phyloP scores from a whole-genome alignment of 2,888 invertebrate genomes.

The Cheilosia soror region DNA sequence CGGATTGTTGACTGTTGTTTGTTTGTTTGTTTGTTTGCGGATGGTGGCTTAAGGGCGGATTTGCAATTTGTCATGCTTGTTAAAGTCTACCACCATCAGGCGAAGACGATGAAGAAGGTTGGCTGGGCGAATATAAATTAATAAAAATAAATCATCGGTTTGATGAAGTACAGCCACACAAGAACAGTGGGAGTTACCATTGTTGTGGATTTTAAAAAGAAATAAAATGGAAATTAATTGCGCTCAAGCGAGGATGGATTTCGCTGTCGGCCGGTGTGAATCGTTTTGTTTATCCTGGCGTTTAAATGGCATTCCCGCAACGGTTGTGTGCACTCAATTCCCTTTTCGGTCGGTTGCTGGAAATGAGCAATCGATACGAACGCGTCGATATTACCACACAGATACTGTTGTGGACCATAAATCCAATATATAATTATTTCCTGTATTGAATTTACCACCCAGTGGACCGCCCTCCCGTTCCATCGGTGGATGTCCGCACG shows the following conservation, averaged over 20 bases:
- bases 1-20: constrained; percentile 52
- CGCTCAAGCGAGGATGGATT: constrained; percentile 67
- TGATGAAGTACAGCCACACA: constrained; percentile 73
- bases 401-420: constrained; percentile 71
- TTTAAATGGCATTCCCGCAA: constrained; percentile 66
- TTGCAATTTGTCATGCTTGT: constrained; percentile 76
- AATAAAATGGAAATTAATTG: constrained; percentile 74
- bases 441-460: constrained; percentile 73
- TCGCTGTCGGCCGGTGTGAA: constrained; percentile 74
- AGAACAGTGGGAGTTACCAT: constrained; percentile 75
- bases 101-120: constrained; percentile 44
- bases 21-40: constrained; percentile 39
- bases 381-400: constrained; percentile 74
- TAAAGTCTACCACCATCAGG: constrained; percentile 52
- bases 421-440: constrained; percentile 75
- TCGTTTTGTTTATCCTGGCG: constrained; percentile 74
- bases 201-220: constrained; percentile 75
- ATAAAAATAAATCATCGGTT: constrained; percentile 74
- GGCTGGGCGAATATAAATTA: constrained; percentile 68
- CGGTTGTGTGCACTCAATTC: constrained; percentile 53
- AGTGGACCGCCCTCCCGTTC: constrained; percentile 48
- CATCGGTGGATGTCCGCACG: constrained; percentile 66
- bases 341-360: constrained; percentile 2
- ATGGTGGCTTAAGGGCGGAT: constrained; percentile 73
- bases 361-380: constrained; percentile 65